Conservation (phyloP, 2,888 invertebrate genomes). For the Blastobasis adustella region DNA sequence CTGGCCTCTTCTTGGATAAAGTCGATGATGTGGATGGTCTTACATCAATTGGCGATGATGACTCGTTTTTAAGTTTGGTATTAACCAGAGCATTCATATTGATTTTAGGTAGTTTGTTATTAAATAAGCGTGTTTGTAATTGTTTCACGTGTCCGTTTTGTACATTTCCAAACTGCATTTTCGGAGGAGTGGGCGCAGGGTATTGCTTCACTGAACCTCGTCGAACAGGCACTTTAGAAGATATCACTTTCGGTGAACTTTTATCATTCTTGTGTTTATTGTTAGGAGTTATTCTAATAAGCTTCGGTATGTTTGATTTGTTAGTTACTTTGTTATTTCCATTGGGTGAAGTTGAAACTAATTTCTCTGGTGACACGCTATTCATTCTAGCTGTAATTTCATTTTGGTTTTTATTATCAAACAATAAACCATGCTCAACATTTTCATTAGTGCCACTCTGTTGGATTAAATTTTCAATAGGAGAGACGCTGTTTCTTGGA, state of each 20-base stretch:
- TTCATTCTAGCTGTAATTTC: conserved; percentile 4
- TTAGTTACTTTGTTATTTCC: conserved; percentile 11
- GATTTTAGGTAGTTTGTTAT: conserved; percentile 24
- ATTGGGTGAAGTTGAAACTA: conserved; percentile 4
- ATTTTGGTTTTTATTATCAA: background rate
- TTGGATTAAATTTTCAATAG: background rate
- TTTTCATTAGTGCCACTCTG: too few relatives aligned
- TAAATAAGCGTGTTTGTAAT: conserved; percentile 60
- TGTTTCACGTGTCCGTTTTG: conserved; percentile 67
- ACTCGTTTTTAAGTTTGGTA: conserved; percentile 15
- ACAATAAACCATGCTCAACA: too few relatives aligned
- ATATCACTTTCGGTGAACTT: conserved; percentile 42
- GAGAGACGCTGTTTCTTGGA: conserved; percentile 6
- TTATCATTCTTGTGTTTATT: conserved; percentile 51
- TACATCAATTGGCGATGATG: conserved; percentile 25
- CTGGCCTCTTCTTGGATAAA: conserved; percentile 47
- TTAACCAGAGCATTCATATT: conserved; percentile 1
- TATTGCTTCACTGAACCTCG: conserved; percentile 53
- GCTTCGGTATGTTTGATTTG: conserved; percentile 64
- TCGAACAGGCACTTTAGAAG: conserved; percentile 60
- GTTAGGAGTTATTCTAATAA: conserved; percentile 39
- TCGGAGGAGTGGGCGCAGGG: conserved; percentile 62
- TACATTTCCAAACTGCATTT: conserved; percentile 59
- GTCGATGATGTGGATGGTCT: conserved; percentile 48
- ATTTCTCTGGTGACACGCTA: conserved; percentile 13